Evolutionary conservation across 2,797 vertebrate species (phyloP), one percentile per base, ranked within the genome.

Genomic region (Gouania willdenowi): DNA sequence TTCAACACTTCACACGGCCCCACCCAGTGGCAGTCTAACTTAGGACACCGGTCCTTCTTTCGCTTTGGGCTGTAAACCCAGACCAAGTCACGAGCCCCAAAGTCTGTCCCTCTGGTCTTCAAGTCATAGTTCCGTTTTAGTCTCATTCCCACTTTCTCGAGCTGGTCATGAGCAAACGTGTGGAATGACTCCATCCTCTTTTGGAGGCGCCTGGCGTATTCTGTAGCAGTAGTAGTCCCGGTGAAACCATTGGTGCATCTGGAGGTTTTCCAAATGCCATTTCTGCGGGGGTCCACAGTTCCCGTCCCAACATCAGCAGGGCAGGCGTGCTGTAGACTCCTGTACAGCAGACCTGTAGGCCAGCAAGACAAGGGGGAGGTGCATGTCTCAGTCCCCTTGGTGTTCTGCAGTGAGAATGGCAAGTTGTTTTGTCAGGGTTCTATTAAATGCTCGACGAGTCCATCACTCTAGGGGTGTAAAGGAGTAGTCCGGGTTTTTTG

Each of bases 1-100:
- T 54, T 44, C n/a, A 52, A 8, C 4, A 57, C 27, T n/a, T 10
- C 9, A 23, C 36, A 47, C 1, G 42, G 41, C 14, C 48, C 43
- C 17, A 43, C 28, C 33, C 32, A 54, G 1, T 52, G n/a, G 9
- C 31, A 30, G 21, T 48, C 43, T 5, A 38, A 8, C n/a, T 50
- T 37, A 0, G 28, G 45, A 24, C 34, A 39, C 3, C 24, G 23
- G 4, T 33, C 22, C 4, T 23, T 51, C 19, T 46, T 36, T 2
- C 42, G 22, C 6, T 10, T 15, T 27, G 12, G n/a, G n/a, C n/a
- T n/a, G 20, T 20, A 20, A 4, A 20, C 19, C 19, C 3, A 20
- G 19, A 20, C 2, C 19, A 20, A 20, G 3, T 20, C 19, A 1
- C 19, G 19, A 20, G 19, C 19, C 6, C 4, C 6, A 1, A 20